Evolutionary conservation across 2,888 invertebrate genomes (phyloP).

Genomic region (Catocala nupta): DNA sequence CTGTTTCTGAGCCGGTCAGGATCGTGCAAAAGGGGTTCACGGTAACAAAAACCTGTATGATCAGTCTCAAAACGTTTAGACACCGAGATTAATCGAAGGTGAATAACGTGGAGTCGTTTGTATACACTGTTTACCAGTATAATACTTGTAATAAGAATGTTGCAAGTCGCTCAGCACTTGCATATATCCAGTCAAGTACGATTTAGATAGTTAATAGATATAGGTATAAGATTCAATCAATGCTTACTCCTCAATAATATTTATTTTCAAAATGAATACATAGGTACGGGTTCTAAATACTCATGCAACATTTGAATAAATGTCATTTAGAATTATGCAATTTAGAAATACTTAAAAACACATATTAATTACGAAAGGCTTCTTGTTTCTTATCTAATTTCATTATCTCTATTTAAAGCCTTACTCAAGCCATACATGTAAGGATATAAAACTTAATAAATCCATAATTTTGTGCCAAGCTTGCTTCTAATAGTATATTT

Average conservation of each 20-base stretch:
- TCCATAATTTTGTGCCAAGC: too few species aligned
- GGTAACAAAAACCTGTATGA: constrained; percentile 42
- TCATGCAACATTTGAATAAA: neutral
- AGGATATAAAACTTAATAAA: neutral
- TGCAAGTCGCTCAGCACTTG: neutral
- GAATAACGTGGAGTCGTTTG: constrained; percentile 8
- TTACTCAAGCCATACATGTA: neutral
- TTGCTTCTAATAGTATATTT: constrained; percentile 9
- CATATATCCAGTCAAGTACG: too few species aligned
- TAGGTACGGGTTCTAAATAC: neutral
- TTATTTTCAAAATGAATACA: too few species aligned
- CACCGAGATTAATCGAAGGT: constrained; percentile 27
- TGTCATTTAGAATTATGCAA: constrained; percentile 3
- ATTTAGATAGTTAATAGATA: too few species aligned
- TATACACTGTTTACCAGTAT: too few species aligned
- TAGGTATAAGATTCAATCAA: too few species aligned
- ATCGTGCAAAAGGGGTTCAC: constrained; percentile 51
- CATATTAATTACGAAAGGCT: too few species aligned
- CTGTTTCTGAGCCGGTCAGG: constrained; percentile 62
- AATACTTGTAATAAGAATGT: neutral
- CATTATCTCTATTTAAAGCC: neutral
- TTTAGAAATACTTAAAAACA: neutral
- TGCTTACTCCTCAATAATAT: too few species aligned
- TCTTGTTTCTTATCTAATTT: too few species aligned
- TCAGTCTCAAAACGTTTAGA: constrained; percentile 23